Evolutionary conservation across 2,888 invertebrate genomes (phyloP).

Genomic region (Cordilura impudica): DNA sequence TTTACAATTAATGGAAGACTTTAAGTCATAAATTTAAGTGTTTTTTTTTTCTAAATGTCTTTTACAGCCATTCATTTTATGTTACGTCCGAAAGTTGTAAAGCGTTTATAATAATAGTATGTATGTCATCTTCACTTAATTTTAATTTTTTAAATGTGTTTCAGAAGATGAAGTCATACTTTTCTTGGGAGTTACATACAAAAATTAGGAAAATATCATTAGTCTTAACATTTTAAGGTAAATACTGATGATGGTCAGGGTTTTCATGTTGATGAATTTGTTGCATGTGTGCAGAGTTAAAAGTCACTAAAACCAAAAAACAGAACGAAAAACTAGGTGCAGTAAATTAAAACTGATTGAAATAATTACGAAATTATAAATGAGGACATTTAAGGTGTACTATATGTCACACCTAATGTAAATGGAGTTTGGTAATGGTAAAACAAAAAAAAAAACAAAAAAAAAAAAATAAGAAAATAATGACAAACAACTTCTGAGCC

Average conservation of each 20-base stretch:
- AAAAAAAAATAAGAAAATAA: neutral
- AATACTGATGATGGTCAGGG: constrained; percentile 25
- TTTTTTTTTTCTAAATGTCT: constrained; percentile 3
- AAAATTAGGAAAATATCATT: constrained; percentile 2
- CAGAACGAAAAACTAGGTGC: constrained; percentile 35
- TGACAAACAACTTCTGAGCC: neutral
- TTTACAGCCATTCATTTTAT: constrained; percentile 14
- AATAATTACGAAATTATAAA: constrained; percentile 15
- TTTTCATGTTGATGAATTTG: constrained; percentile 56
- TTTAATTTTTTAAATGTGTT: neutral
- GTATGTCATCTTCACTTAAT: too few species aligned
- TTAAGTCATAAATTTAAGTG: neutral
- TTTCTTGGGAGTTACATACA: neutral
- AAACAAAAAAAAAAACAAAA: neutral
- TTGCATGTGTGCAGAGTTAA: constrained; percentile 51
- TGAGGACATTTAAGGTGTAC: neutral
- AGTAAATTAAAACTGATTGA: constrained; percentile 38
- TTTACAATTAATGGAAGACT: constrained; percentile 35
- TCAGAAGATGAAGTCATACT: constrained; percentile 38
- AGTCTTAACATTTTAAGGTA: constrained; percentile 3
- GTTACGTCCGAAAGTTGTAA: constrained; percentile 10
- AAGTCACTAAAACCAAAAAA: neutral
- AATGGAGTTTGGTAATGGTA: neutral
- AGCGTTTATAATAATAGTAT: too few species aligned
- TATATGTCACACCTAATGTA: constrained; percentile 30